Conservation (phyloP, 1,140 invertebrate genomes). For the Halotydeus destructor region DNA sequence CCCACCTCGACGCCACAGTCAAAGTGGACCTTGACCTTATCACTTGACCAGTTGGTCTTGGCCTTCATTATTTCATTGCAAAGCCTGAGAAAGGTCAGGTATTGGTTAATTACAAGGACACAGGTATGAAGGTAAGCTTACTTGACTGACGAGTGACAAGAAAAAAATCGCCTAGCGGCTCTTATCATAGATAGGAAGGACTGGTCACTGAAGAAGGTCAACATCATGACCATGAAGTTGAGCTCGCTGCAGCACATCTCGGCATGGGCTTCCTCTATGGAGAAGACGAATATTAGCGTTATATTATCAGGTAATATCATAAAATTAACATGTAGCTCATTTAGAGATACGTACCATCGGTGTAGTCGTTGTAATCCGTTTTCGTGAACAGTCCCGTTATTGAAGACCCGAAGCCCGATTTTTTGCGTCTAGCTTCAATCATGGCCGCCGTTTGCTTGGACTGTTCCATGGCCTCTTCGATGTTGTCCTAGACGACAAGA, state of each 20-base stretch:
- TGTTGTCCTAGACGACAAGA: too few relatives aligned
- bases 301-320: too few relatives aligned
- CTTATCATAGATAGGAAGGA: slow-evolving; percentile 78
- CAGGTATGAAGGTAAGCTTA: slow-evolving; percentile 20
- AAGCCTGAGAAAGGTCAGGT: neutral
- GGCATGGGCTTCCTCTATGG: slow-evolving; percentile 76
- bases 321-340: too few relatives aligned
- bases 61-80: slow-evolving; percentile 52
- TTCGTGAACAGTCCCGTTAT: too few relatives aligned
- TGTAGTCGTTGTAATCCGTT: too few relatives aligned
- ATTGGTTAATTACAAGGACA: neutral
- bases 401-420: too few relatives aligned
- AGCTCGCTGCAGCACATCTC: slow-evolving; percentile 85
- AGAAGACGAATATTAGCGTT: too few relatives aligned
- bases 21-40: slow-evolving; percentile 45
- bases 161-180: slow-evolving; percentile 75
- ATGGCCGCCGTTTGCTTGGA: too few relatives aligned
- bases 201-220: slow-evolving; percentile 86
- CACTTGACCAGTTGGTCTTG: slow-evolving; percentile 44
- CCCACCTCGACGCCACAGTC: slow-evolving; percentile 81
- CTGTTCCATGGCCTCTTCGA: too few relatives aligned
- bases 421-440: too few relatives aligned
- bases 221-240: slow-evolving; percentile 58
- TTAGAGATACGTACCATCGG: too few relatives aligned
- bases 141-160: slow-evolving; percentile 38